Evolutionary conservation across 30 jellyfish, hydroid and myxozoan species (phyloP).

Genomic region (Aurelia sp.): DNA sequence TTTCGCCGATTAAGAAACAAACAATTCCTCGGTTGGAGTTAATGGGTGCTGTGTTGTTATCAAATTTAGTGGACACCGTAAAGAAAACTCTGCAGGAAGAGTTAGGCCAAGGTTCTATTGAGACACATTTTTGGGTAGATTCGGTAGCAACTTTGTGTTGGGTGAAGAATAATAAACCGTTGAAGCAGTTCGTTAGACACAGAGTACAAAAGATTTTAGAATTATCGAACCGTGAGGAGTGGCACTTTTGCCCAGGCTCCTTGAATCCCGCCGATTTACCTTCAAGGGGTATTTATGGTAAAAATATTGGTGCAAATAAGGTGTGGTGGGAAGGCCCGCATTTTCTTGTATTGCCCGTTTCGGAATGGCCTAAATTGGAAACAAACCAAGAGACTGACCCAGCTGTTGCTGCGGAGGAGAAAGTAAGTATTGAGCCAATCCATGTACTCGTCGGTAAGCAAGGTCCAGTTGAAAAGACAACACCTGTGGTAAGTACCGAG

Average conservation of each 20-base stretch:
- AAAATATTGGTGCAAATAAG: constrained; percentile 3
- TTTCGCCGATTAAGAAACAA: constrained; percentile 66
- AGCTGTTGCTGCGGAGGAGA: constrained; percentile 18
- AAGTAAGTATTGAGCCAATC: neutral
- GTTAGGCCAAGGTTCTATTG: neutral
- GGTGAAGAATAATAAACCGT: constrained; percentile 35
- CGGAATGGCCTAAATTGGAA: too few relatives aligned
- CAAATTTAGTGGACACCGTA: neutral
- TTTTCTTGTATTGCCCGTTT: too few relatives aligned
- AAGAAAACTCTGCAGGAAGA: neutral
- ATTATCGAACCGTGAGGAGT: constrained; percentile 6
- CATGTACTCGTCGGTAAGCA: too few relatives aligned
- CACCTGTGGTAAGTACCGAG: neutral
- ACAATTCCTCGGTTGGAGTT: constrained; percentile 78
- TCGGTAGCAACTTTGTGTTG: constrained; percentile 50
- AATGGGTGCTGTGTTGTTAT: constrained; percentile 57
- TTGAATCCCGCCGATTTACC: constrained; percentile 28
- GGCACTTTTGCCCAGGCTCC: constrained; percentile 23
- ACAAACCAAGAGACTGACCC: neutral
- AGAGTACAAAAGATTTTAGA: constrained; percentile 13
- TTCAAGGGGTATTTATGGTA: constrained; percentile 17
- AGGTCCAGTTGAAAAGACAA: too few relatives aligned
- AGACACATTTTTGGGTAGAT: constrained; percentile 41
- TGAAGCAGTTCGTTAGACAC: constrained; percentile 29
- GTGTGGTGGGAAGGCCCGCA: constrained; percentile 44